A percentile compares a stretch with the other conserved stretches of the same genome.
Evolutionary conservation across 1,140 invertebrate species (phyloP).

Genomic region (Rhagoletis zephyria): DNA sequence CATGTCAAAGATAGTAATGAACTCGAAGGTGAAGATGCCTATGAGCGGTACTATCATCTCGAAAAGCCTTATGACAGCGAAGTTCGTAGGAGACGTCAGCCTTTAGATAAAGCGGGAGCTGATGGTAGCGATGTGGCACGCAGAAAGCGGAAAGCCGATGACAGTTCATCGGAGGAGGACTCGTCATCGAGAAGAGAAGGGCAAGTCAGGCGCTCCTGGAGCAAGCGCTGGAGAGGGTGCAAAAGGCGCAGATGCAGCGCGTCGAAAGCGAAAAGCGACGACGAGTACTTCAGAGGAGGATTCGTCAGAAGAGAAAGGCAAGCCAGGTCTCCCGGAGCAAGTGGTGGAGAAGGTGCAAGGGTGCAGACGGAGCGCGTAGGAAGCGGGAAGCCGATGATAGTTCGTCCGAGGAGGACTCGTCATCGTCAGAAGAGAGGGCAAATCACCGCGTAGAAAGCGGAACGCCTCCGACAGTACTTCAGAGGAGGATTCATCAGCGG

Average conservation of each 20-base stretch:
- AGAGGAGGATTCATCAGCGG: slow-evolving; percentile 56
- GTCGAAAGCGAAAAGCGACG: background rate
- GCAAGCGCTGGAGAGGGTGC: background rate
- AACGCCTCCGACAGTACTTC: background rate
- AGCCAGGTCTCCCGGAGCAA: background rate
- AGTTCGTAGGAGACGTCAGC: background rate
- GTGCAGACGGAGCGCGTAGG: background rate
- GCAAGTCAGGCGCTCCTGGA: background rate
- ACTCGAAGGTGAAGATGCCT: background rate
- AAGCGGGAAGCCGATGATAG: slow-evolving; percentile 4
- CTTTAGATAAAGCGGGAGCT: background rate
- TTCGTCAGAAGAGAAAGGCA: slow-evolving; percentile 51
- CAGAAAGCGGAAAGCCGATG: slow-evolving; percentile 10
- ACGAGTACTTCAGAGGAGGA: slow-evolving; percentile 39
- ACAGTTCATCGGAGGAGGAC: slow-evolving; percentile 44
- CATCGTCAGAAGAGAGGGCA: slow-evolving; percentile 56
- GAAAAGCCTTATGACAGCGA: background rate
- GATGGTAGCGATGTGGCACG: background rate
- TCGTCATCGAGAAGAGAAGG: slow-evolving; percentile 54
- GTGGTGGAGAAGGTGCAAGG: background rate
- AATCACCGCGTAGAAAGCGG: slow-evolving; percentile 17
- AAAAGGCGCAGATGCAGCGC: background rate
- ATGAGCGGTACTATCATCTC: slow-evolving; percentile 15
- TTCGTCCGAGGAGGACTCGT: slow-evolving; percentile 54
- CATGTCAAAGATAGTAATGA: background rate